Percentiles rank a stretch among this genome's conserved stretches.
Evolutionary conservation across 2,797 vertebrate species (phyloP).

Genomic region (Karalla daura): DNA sequence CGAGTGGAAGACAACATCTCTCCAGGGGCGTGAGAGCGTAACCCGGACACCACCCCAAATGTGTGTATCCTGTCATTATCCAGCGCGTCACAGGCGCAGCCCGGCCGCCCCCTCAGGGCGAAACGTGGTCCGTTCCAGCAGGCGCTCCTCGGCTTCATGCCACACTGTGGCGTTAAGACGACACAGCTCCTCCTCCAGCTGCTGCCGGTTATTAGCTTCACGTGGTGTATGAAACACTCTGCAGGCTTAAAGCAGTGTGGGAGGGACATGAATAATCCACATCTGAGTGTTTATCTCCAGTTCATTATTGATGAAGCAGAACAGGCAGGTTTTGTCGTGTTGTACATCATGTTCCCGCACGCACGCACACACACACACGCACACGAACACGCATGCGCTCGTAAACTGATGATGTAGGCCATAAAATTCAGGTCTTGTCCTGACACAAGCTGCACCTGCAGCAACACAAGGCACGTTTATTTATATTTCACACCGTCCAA

Average conservation of each 20-base stretch:
- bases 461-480: constrained; percentile 4
- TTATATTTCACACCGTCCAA: not conserved
- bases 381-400: not conserved
- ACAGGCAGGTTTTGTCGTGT: constrained; percentile 17
- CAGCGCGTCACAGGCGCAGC: constrained; percentile 15
- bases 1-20: constrained; percentile 24
- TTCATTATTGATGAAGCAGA: constrained; percentile 41
- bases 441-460: constrained; percentile 11
- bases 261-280: constrained; percentile 45
- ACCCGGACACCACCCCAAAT: constrained; percentile 18
- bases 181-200: constrained; percentile 14
- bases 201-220: constrained; percentile 3
- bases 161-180: not conserved
- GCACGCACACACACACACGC: not conserved
- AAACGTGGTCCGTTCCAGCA: constrained; percentile 15
- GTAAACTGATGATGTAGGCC: not conserved
- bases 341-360: not conserved
- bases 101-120: not conserved
- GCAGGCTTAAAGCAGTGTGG: constrained; percentile 1
- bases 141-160: constrained; percentile 7
- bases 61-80: constrained; percentile 36
- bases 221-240: not conserved
- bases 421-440: not conserved
- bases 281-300: constrained; percentile 33
- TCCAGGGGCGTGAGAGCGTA: constrained; percentile 20